These are phyloP conservation scores for Ephialtes manifestator DNA, from an alignment of 2,888 invertebrate species.

Conservation along the genomic window DNA sequence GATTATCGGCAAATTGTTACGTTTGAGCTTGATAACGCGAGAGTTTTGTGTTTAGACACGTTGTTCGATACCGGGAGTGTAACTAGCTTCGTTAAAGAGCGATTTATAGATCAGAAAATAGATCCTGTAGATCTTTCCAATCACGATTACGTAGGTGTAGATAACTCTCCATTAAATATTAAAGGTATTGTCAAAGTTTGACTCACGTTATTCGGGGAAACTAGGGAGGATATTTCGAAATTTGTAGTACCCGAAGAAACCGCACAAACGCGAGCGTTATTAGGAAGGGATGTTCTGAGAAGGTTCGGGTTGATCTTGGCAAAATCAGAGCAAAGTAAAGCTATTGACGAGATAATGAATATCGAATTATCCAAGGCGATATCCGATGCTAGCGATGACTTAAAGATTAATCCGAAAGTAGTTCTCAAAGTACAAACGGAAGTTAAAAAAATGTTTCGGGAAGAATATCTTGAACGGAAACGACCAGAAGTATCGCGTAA, in stretches of 20 bases:
- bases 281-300: slow-evolving; percentile 15
- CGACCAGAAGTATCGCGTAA: slow-evolving; percentile 5
- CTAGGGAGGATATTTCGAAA: background rate
- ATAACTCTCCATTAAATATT: background rate
- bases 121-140: background rate
- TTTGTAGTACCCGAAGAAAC: slow-evolving; percentile 12
- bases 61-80: slow-evolving; percentile 54
- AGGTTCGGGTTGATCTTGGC: slow-evolving; percentile 17
- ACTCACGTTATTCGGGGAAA: background rate
- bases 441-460: background rate
- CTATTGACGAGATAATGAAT: background rate
- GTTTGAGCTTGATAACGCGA: background rate
- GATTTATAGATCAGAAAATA: slow-evolving; percentile 17
- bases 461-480: slow-evolving; percentile 1
- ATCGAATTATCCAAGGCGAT: background rate
- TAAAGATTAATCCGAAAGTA: slow-evolving; percentile 15
- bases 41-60: slow-evolving; percentile 17
- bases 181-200: background rate
- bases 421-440: background rate
- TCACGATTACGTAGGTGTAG: background rate
- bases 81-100: slow-evolving; percentile 60
- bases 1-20: slow-evolving; percentile 1
- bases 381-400: background rate
- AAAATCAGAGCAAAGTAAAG: background rate
- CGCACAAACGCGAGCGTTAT: background rate